Percentiles rank a stretch among this genome's conserved stretches.
phyloP scores from a whole-genome alignment of 2,888 invertebrate genomes.

The Leptogaster cylindrica region DNA sequence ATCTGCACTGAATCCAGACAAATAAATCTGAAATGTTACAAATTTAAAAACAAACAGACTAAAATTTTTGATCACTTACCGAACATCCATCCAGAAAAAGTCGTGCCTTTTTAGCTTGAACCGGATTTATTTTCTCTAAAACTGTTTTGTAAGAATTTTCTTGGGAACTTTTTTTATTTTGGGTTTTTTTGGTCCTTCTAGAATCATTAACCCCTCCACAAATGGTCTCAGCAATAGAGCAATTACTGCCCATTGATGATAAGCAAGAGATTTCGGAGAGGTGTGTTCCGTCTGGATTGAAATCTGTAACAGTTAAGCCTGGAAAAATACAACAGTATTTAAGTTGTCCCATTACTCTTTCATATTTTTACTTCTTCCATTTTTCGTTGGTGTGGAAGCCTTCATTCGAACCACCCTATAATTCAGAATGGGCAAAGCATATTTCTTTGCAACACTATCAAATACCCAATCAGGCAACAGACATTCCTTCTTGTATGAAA shows the following conservation, averaged over 20 bases:
- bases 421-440: constrained; percentile 68
- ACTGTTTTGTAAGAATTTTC: constrained; percentile 51
- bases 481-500: constrained; percentile 64
- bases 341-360: background rate
- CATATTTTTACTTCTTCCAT: constrained; percentile 48
- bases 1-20: constrained; percentile 70
- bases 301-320: constrained; percentile 55
- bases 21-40: constrained; percentile 65
- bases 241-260: background rate
- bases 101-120: constrained; percentile 74
- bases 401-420: constrained; percentile 68
- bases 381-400: constrained; percentile 75
- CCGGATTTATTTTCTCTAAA: constrained; percentile 66
- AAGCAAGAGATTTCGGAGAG: constrained; percentile 55
- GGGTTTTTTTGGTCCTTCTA: no score
- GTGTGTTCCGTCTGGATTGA: constrained; percentile 54
- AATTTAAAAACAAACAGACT: constrained; percentile 1
- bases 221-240: constrained; percentile 44
- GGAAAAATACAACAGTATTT: background rate
- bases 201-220: constrained; percentile 1
- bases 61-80: no score
- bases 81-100: constrained; percentile 89
- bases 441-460: constrained; percentile 76
- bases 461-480: constrained; percentile 79
- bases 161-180: background rate